A percentile compares a stretch with the other conserved stretches of the same genome.
phyloP scores from a whole-genome alignment of 2,113 vertebrate species.

The Scomber japonicus region DNA sequence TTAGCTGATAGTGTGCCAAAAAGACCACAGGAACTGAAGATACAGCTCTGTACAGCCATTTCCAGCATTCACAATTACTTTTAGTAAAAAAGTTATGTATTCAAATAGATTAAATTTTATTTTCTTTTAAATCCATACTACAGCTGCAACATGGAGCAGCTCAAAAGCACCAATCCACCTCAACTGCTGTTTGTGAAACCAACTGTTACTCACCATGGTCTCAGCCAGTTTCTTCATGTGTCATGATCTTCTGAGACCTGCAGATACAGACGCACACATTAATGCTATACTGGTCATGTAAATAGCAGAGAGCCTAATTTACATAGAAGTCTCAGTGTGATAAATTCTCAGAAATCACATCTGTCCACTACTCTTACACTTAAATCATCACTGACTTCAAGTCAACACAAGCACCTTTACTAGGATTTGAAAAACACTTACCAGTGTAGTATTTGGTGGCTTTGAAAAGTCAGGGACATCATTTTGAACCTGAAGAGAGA shows the following conservation, averaged over 20 bases:
- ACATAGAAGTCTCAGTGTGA: conserved; percentile 70
- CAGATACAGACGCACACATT: fast-evolving
- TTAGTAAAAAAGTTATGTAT: too few relatives aligned
- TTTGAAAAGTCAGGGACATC: fast-evolving
- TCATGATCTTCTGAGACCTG: background rate
- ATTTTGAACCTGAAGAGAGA: conserved; percentile 5
- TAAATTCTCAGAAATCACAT: conserved; percentile 82
- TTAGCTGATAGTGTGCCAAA: too few relatives aligned
- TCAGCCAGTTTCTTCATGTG: fast-evolving
- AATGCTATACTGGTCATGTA: fast-evolving
- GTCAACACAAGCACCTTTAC: fast-evolving
- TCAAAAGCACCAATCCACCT: conserved; percentile 18
- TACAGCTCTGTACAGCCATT: too few relatives aligned
- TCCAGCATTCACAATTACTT: background rate
- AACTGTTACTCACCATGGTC: background rate
- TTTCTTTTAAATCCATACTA: too few relatives aligned
- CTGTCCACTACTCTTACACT: conserved; percentile 86
- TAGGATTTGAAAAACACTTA: fast-evolving
- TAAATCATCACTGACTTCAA: conserved; percentile 68
- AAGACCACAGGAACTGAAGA: too few relatives aligned
- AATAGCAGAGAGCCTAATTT: fast-evolving
- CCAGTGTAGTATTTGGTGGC: fast-evolving
- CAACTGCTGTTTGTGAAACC: fast-evolving
- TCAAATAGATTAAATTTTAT: too few relatives aligned
- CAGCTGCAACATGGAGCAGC: background rate